phyloP scores from a whole-genome alignment of 2,888 invertebrate species.

The Amblyjoppa proteus region DNA sequence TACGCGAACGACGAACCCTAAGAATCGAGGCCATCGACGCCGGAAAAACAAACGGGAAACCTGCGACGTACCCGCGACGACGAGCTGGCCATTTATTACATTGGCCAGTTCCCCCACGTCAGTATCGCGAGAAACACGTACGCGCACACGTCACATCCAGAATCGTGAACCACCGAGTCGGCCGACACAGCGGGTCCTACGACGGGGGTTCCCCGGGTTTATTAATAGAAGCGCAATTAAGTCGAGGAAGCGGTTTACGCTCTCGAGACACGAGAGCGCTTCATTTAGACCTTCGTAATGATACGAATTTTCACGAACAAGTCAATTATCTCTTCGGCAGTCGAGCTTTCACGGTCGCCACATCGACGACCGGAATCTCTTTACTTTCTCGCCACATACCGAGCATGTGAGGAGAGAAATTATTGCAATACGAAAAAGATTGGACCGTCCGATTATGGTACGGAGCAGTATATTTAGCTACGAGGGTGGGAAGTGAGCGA shows the following conservation, averaged over 20 bases:
- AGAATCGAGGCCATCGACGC: slow-evolving; percentile 35
- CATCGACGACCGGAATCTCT: background rate
- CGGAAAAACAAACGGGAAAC: slow-evolving; percentile 40
- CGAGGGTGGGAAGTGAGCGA: background rate
- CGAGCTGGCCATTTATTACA: background rate
- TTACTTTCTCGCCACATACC: background rate
- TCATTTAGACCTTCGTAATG: background rate
- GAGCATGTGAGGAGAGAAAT: background rate
- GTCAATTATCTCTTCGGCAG: background rate
- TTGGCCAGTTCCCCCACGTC: background rate
- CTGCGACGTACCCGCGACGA: background rate
- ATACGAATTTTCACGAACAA: background rate
- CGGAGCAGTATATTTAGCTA: background rate
- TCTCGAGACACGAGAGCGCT: slow-evolving; percentile 2
- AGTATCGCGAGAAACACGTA: background rate
- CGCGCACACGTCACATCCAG: slow-evolving; percentile 11
- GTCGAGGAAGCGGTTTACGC: slow-evolving; percentile 32
- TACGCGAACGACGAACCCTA: background rate
- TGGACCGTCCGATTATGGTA: background rate
- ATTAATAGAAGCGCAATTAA: slow-evolving; percentile 66
- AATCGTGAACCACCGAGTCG: slow-evolving; percentile 39
- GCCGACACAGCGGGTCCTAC: slow-evolving; percentile 26
- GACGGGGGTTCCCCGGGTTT: slow-evolving; percentile 23
- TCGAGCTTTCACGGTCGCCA: background rate
- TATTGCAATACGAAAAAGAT: background rate